phyloP scores from a whole-genome alignment of 2,888 invertebrate species.

The Pristionchus entomophagus region DNA sequence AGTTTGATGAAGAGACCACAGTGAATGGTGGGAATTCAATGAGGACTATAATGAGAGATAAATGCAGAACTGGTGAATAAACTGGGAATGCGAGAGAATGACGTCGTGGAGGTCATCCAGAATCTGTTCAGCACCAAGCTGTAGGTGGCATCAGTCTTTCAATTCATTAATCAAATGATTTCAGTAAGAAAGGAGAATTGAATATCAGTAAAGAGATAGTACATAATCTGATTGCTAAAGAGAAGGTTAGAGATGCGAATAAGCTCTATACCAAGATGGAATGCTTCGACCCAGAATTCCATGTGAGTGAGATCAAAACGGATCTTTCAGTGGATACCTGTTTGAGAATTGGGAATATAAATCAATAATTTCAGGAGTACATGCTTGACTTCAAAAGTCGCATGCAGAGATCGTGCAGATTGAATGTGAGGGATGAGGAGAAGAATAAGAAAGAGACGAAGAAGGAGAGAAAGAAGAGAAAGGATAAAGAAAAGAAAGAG shows the following conservation, averaged over 20 bases:
- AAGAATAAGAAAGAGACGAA: neutral
- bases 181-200: neutral
- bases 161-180: neutral
- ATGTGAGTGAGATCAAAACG: neutral
- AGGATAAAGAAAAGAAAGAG: neutral
- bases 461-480: neutral
- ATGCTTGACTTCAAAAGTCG: neutral
- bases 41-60: neutral
- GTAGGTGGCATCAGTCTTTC: neutral
- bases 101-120: neutral
- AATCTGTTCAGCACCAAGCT: neutral
- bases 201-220: neutral
- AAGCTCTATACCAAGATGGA: neutral
- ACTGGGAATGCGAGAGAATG: neutral
- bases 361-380: neutral
- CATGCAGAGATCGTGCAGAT: too few relatives aligned
- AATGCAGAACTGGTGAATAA: neutral
- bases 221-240: neutral
- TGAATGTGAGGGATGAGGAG: too few relatives aligned
- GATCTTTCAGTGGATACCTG: neutral
- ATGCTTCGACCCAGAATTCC: neutral
- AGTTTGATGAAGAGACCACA: neutral
- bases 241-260: neutral
- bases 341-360: neutral
- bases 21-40: neutral